A percentile compares a stretch with the other conserved stretches of the same genome.
phyloP scores from a whole-genome alignment of 1,140 invertebrate species.

The Dinothrombium tinctorium region DNA sequence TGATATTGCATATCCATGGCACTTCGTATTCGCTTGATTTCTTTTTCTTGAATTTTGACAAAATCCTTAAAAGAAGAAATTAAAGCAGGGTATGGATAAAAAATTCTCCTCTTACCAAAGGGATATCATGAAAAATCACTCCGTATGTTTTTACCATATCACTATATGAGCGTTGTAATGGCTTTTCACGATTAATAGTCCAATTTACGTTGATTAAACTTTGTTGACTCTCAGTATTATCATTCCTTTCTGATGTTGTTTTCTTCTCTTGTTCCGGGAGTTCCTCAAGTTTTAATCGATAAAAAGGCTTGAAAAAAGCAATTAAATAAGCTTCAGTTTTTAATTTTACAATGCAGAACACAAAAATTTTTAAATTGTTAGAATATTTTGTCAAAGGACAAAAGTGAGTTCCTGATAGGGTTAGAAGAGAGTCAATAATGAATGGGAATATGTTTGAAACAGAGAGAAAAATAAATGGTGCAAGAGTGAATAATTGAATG shows the following conservation, averaged over 20 bases:
- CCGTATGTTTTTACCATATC: background rate
- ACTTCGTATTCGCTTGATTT: background rate
- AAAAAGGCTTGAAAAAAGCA: no score
- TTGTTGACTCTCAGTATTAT: background rate
- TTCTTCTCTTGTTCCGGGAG: no score
- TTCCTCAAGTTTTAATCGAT: background rate
- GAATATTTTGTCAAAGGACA: no score
- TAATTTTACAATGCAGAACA: no score
- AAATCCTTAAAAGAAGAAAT: background rate
- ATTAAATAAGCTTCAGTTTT: no score
- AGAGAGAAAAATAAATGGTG: no score
- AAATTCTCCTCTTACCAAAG: constrained; percentile 2
- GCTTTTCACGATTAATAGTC: background rate
- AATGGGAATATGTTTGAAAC: no score
- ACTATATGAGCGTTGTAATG: background rate
- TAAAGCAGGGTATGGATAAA: background rate
- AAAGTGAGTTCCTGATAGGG: no score
- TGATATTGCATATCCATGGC: background rate
- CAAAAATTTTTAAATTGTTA: no score
- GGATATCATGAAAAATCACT: constrained; percentile 1
- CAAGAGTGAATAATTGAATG: no score
- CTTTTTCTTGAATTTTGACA: background rate
- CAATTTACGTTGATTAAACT: background rate
- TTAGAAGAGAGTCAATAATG: no score
- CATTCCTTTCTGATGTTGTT: no score